A percentile compares a stretch with the other conserved stretches of the same genome.
These are phyloP conservation scores for Enteromius unitaeniatus DNA, from an alignment of 2,797 vertebrate species.

Conservation along the genomic window DNA sequence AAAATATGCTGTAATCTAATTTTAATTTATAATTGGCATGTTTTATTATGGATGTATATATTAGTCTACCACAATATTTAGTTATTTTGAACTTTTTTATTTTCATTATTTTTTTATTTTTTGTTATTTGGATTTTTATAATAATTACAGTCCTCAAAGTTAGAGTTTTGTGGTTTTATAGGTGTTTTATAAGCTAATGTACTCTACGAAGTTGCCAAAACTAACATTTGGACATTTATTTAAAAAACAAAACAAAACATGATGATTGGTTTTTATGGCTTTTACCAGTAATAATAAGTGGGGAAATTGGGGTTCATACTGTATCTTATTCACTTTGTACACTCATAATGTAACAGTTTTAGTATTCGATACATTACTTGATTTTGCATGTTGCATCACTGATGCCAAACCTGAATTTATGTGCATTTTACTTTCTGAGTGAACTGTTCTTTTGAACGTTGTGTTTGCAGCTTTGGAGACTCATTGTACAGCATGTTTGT, in stretches of 20 bases:
- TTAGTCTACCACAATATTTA: neutral
- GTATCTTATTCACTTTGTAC: neutral
- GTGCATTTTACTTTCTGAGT: neutral
- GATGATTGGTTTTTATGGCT: neutral
- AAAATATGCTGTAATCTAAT: neutral
- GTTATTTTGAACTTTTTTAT: neutral
- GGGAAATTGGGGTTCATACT: neutral
- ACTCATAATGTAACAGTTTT: too few species aligned
- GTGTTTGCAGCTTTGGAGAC: neutral
- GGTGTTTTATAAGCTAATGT: neutral
- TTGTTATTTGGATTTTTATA: neutral
- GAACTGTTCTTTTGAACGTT: conserved; percentile 21
- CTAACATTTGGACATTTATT: neutral
- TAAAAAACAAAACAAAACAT: neutral
- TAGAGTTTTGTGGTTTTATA: neutral
- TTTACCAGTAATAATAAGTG: neutral
- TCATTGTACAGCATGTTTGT: conserved; percentile 27
- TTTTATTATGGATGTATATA: neutral
- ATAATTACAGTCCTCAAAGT: neutral
- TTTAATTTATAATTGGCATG: neutral
- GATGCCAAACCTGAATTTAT: too few species aligned
- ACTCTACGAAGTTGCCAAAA: neutral
- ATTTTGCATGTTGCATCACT: neutral
- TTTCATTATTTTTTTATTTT: too few species aligned
- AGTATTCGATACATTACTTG: neutral